phyloP scores from a whole-genome alignment of 2,113 vertebrate species.

The Parotia lawesii region DNA sequence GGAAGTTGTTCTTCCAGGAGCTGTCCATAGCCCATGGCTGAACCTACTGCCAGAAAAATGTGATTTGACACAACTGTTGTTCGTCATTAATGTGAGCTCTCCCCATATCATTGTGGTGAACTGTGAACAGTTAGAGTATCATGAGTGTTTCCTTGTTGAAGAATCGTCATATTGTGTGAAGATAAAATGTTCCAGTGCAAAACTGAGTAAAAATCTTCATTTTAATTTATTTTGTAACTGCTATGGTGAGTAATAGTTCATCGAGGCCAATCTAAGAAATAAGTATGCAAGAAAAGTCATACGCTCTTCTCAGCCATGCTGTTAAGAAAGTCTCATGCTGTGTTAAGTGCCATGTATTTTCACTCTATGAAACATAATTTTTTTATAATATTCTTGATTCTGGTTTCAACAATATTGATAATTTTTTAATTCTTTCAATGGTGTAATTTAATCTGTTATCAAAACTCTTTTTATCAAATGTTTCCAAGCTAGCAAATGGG shows the following conservation, averaged over 20 bases:
- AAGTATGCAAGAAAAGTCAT: background rate
- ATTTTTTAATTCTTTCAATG: background rate
- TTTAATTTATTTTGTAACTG: background rate
- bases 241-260: background rate
- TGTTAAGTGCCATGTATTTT: background rate
- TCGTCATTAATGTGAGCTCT: background rate
- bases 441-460: background rate
- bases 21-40: background rate
- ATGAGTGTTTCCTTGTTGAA: background rate
- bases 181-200: background rate
- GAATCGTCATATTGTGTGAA: background rate
- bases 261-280: background rate
- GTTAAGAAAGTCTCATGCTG: background rate
- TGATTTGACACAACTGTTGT: background rate
- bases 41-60: background rate
- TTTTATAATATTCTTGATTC: background rate
- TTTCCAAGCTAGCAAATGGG: background rate
- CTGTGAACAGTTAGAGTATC: background rate
- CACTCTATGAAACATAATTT: background rate
- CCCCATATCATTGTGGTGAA: background rate
- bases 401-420: background rate
- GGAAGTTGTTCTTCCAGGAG: background rate
- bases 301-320: background rate
- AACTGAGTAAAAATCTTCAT: background rate
- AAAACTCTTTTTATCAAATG: background rate